A percentile compares a stretch with the other conserved stretches of the same genome.
Evolutionary conservation across 2,113 vertebrate genomes (phyloP).

Genomic region (Leucopternis melanops): DNA sequence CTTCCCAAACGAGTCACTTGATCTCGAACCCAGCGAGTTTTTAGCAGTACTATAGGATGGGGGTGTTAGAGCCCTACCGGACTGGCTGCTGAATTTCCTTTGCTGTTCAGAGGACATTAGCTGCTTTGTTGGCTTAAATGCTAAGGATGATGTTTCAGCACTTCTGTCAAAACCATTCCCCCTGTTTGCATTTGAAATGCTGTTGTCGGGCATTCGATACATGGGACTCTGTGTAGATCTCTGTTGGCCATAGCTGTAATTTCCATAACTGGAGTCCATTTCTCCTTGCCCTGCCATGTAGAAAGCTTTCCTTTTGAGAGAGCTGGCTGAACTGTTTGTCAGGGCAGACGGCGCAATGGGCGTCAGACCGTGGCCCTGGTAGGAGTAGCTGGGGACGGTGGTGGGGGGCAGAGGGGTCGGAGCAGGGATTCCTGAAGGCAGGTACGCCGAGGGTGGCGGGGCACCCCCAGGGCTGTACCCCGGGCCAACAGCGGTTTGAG

Average conservation of each 20-base stretch:
- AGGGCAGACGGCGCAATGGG: conserved; percentile 92
- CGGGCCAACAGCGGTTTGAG: conserved; percentile 90
- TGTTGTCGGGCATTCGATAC: conserved; percentile 94
- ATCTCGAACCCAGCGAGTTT: conserved; percentile 85
- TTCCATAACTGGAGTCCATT: conserved; percentile 94
- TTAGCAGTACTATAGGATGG: conserved; percentile 91
- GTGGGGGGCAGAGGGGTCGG: conserved; percentile 92
- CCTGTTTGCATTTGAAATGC: conserved; percentile 88
- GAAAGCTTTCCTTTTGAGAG: conserved; percentile 98
- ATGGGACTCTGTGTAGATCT: conserved; percentile 96
- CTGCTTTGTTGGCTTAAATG: conserved; percentile 97
- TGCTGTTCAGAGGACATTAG: conserved; percentile 91
- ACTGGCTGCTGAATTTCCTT: conserved; percentile 92
- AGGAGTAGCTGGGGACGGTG: conserved; percentile 91
- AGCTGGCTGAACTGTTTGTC: conserved; percentile 91
- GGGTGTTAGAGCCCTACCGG: conserved; percentile 88
- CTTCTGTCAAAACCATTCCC: conserved; percentile 96
- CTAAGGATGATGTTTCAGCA: conserved; percentile 88
- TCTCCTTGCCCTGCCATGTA: conserved; percentile 98
- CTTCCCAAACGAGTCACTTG: conserved; percentile 88
- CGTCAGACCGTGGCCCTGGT: conserved; percentile 90
- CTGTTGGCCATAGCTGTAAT: conserved; percentile 98
- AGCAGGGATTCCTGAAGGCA: conserved; percentile 95
- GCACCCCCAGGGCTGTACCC: conserved; percentile 93
- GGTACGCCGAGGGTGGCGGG: conserved; percentile 89